These are phyloP conservation scores for Dipodomys spectabilis DNA, from an alignment of 2,113 vertebrate species.

Conservation along the genomic window DNA sequence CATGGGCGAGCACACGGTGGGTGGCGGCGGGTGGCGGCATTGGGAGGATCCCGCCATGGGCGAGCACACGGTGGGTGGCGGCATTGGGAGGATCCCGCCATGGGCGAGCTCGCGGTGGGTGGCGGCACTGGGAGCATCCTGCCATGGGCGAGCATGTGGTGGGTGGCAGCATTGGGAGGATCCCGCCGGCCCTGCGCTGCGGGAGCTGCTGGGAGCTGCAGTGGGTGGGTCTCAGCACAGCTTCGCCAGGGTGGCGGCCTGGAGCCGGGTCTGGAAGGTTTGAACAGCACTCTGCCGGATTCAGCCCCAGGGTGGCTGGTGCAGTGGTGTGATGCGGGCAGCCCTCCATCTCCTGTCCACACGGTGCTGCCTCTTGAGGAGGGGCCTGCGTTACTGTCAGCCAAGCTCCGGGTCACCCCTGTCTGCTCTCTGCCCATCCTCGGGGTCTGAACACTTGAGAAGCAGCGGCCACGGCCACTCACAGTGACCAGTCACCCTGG, in stretches of 20 bases:
- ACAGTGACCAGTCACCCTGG: too few relatives aligned
- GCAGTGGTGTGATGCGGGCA: fast-evolving
- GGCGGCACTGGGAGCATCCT: neutral
- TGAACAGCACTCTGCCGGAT: neutral
- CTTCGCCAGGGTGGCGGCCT: fast-evolving
- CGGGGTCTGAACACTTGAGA: neutral
- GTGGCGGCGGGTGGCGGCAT: too few relatives aligned
- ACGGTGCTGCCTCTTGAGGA: too few relatives aligned
- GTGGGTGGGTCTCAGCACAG: fast-evolving
- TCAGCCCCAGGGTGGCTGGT: fast-evolving
- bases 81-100: neutral
- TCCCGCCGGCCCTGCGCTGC: fast-evolving
- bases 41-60: too few relatives aligned
- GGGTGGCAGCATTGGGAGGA: neutral
- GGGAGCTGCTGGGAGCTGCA: fast-evolving
- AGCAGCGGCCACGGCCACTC: too few relatives aligned
- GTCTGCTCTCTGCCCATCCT: neutral
- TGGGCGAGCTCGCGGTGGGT: too few relatives aligned
- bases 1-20: too few relatives aligned
- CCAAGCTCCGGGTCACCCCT: fast-evolving
- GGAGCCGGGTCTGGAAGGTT: fast-evolving
- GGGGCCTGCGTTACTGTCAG: neutral
- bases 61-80: too few relatives aligned
- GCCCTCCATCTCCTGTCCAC: too few relatives aligned
- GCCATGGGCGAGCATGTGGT: too few relatives aligned